Conservation (phyloP, 1,140 invertebrate genomes). For the Drosophila tristis region DNA sequence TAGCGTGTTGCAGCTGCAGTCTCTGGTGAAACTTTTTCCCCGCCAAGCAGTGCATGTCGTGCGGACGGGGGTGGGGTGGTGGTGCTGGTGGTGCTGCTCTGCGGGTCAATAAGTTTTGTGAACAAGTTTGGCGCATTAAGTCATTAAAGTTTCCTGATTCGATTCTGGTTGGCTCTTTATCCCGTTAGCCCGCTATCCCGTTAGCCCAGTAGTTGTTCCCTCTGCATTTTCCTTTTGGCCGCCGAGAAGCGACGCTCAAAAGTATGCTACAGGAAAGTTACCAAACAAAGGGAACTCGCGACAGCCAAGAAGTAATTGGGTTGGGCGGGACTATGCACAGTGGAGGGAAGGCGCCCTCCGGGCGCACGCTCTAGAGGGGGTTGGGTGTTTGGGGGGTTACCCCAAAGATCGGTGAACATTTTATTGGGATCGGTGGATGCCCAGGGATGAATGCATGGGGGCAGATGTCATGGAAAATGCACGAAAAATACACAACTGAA, state of each 20-base stretch:
- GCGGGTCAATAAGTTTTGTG: slow-evolving; percentile 44
- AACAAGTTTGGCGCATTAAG: slow-evolving; percentile 72
- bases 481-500: no score
- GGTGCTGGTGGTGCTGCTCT: slow-evolving; percentile 10
- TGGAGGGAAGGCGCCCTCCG: no score
- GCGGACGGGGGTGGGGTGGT: slow-evolving; percentile 11
- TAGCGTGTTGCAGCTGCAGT: slow-evolving; percentile 33
- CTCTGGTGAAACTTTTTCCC: slow-evolving; percentile 16
- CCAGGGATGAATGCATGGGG: no score
- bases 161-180: slow-evolving; percentile 41
- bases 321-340: no score
- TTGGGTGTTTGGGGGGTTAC: no score
- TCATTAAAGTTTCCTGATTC: slow-evolving; percentile 76
- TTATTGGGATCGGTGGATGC: no score
- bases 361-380: no score
- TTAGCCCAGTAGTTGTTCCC: slow-evolving; percentile 10
- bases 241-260: slow-evolving; percentile 23
- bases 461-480: no score
- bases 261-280: neutral
- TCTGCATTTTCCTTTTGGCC: slow-evolving; percentile 1
- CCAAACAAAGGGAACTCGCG: neutral
- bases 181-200: slow-evolving; percentile 8
- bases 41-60: neutral
- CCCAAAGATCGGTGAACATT: no score
- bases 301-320: no score